Base-by-base conservation (phyloP, 1,140 invertebrate genomes). In the Papilio polyxenes region DNA sequence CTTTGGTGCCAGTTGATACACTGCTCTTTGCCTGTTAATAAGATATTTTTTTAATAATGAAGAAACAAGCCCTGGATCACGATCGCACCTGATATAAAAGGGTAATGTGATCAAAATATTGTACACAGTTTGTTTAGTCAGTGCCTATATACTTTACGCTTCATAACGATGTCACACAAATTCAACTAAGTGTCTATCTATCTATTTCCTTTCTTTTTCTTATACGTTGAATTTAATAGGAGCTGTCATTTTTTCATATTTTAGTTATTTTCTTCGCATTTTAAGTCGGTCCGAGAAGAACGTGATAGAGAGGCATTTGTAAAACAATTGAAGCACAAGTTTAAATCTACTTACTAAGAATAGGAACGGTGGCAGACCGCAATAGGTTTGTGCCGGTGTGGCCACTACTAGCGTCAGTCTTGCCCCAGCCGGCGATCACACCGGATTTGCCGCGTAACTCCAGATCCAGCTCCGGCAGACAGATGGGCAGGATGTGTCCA, bases 371-470 rank as follows among this genome's bases (percentile, higher is more conserved):
- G 5, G 97, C 97, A 87, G 97, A 97, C 84, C 97, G 95, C 51
- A 98, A 92, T 78, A 97, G 94, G 90, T 98, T 97, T 1, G 97
- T 98, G 15, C 97, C 97, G 15, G 97, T 96, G 85, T 97, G 95
- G 1, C 96, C 95, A 81, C 96, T 96, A 83, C 96, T 96, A 17
- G 96, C 96, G 86, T 97, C 96, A 2, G 97, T 98, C 92, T 98
- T 98, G 4, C 98, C 98, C 98, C 98, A 98, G 1, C 98, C 98
- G 0, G 97, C 97, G 0, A 98, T 97, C 0, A 97, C 95, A 2
- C 96, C 97, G 31, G 95, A 95, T 69, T 95, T 95, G 0, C 96
- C 97, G 3, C 89, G 76, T 10, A 94, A 78, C 4, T 93, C 92
- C 80, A 95, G 79, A n/a, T 95, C 92, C 9, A 91, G 81, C 2